Evolutionary conservation across 2,888 invertebrate genomes (phyloP), one percentile per base, ranked within the genome.

Genomic region (Reticulitermes lucifugus): DNA sequence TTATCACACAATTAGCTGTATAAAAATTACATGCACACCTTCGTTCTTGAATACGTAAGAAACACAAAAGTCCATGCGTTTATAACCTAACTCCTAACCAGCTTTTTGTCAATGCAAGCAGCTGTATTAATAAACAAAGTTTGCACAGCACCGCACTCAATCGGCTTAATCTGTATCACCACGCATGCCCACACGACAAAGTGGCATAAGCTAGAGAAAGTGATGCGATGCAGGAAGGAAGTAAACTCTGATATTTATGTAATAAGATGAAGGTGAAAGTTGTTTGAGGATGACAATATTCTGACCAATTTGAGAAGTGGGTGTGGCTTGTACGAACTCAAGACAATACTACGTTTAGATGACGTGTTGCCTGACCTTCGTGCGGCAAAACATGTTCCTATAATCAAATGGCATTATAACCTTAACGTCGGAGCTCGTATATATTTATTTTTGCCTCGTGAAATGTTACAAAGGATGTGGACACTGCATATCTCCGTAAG

Each of bases 171-270:
- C 35, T 35, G 35, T 4, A 35, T 21, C 65, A 65, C 9, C 21
- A 25, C 65, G 9, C 18, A 25, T 7, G 7, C 7, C 10, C 35
- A 10, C 25, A 41, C 35, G 14, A 2, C 22, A 41, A 46, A 81
- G 70, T 43, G 81, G 51, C 81, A 46, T 81, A 29, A 70, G 18
- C 60, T 81, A 43, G 81, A 81, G 81, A 81, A 81, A 81, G 81
- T 81, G 22, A 22, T 51, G 51, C 55, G 70, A n/a, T 22, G 41
- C 46, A 43, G 81, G 81, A 81, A 81, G 43, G 12, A 65, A n/a
- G 77, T n/a, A 9, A n/a, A 22, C 1, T 41, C 2, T 81, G 35
- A n/a, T 35, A 70, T 5, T 81, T 43, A 70, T 81, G 46, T 81
- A 81, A 70, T 41, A 41, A 29, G 29, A 22, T 46, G 70, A 81